Conservation (phyloP, 2,113 vertebrate genomes). For the Herpailurus yagouaroundi region DNA sequence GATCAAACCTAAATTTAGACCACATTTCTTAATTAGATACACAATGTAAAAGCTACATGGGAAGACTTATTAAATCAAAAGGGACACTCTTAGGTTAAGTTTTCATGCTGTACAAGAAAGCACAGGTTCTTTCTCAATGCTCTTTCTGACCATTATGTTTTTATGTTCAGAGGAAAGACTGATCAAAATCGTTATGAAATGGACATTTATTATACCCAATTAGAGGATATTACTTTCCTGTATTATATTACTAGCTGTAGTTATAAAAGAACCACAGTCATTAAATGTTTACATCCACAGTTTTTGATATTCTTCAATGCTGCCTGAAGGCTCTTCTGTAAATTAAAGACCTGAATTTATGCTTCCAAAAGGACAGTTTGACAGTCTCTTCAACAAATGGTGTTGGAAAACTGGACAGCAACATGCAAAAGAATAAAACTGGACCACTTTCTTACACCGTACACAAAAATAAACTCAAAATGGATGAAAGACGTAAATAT, state of each 20-base stretch:
- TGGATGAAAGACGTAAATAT: not conserved
- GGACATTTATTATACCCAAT: not conserved
- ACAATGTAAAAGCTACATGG: not conserved
- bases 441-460: not conserved
- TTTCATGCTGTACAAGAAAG: not conserved
- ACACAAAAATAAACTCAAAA: not conserved
- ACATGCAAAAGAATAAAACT: not conserved
- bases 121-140: not conserved
- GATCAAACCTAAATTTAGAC: not conserved
- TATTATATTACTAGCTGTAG: not conserved
- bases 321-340: not conserved
- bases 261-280: not conserved
- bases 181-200: not conserved
- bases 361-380: not conserved
- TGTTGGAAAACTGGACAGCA: not conserved
- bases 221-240: not conserved
- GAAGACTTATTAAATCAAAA: not conserved
- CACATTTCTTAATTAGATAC: slow-evolving; percentile 4
- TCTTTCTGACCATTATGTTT: not conserved
- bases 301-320: not conserved
- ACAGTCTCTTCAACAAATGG: not conserved
- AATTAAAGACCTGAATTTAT: not conserved
- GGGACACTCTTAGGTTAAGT: not conserved
- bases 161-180: not conserved
- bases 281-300: not conserved